Evolutionary conservation across 1,140 invertebrate genomes (phyloP), one percentile per base, ranked within the genome.

Genomic region (Diuraphis noxia): DNA sequence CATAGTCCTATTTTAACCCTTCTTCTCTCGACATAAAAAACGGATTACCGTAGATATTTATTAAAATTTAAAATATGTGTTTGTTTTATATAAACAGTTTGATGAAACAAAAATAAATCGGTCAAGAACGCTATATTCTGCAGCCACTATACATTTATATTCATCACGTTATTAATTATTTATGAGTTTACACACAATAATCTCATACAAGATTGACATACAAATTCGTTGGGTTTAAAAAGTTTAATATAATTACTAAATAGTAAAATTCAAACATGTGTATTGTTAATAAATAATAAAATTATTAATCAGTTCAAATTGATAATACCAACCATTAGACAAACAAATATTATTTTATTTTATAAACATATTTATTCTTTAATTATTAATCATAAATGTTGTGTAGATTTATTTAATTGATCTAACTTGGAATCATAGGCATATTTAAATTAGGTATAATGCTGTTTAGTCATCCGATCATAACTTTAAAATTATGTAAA

Each of bases 31-130:
- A 72, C 13, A 72, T n/a, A 72, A 72, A 72, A n/a, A 72, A 72
- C 17, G n/a, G 13, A n/a, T 72, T n/a, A 72, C 56, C 4, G 13
- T n/a, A 17, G 23, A 72, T n/a, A n/a, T 72, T 72, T 72, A 72
- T 72, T 72, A 72, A 13, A 36, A 17, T 38, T 72, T 72, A 72
- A 13, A 36, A 17, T 38, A 34, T 86, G 19, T 23, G 43, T 36
- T n/a, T 8, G 34, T 49, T 34, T 52, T 19, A 52, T 46, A 85
- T 46, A 49, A 49, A 34, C 41, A 41, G 82, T 46, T 85, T 85
- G 82, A 13, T 85, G 30, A 43, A 34, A 86, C n/a, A 49, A 86
- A 85, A 85, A 36, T 36, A 86, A 86, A 36, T 38, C 85, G 85
- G 85, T 86, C 85, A 86, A 86, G 85, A 36, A 86, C 85, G 52